These are phyloP conservation scores for Liparis tanakae DNA, from an alignment of 2,797 vertebrate genomes.

Conservation along the genomic window DNA sequence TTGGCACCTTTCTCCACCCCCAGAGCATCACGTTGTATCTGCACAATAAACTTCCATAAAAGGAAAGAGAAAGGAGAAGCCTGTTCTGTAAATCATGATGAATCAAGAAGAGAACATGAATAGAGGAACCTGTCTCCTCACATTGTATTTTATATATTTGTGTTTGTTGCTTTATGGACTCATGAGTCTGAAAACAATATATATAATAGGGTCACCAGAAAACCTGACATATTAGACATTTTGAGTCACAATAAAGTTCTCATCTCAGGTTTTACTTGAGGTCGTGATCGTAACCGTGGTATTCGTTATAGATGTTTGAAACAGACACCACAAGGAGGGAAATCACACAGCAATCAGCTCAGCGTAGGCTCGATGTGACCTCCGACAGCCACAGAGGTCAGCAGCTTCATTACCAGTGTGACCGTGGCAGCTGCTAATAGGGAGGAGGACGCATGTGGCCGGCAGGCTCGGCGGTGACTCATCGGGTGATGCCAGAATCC, in stretches of 20 bases:
- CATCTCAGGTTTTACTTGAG: neutral
- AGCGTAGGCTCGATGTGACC: slow-evolving; percentile 42
- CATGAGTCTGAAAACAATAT: too few species aligned
- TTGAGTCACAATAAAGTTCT: neutral
- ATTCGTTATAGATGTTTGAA: slow-evolving; percentile 6
- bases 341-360: slow-evolving; percentile 39
- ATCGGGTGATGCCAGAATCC: slow-evolving; percentile 45
- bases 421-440: slow-evolving; percentile 68
- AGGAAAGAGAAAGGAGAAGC: neutral
- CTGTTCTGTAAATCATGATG: neutral
- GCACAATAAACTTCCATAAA: neutral
- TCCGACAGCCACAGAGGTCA: slow-evolving; percentile 59
- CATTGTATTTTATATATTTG: too few species aligned
- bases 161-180: too few species aligned
- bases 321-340: slow-evolving; percentile 5
- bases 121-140: too few species aligned
- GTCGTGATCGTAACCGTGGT: neutral
- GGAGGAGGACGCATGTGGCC: slow-evolving; percentile 50
- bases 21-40: neutral
- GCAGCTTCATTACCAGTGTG: slow-evolving; percentile 48
- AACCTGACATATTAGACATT: neutral
- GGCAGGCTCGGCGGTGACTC: slow-evolving; percentile 57
- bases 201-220: neutral
- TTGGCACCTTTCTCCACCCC: neutral
- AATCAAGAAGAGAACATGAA: neutral